Conservation (phyloP, 2,113 vertebrate species). For the Cromileptes altivelis region DNA sequence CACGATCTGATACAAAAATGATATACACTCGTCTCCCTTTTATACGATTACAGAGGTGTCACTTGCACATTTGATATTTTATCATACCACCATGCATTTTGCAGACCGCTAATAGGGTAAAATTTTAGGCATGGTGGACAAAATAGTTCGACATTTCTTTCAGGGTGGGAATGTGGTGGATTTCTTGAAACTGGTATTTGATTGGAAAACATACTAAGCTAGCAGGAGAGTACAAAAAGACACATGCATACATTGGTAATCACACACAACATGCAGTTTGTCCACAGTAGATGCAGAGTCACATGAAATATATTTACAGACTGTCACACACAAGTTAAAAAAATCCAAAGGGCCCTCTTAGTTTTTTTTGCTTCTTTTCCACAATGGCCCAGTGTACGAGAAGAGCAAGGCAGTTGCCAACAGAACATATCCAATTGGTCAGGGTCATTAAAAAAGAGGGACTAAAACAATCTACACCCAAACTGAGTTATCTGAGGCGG, state of each 20-base stretch:
- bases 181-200: background rate
- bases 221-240: too few species aligned
- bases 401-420: conserved; percentile 74
- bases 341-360: conserved; percentile 42
- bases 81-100: background rate
- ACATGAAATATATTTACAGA: conserved; percentile 68
- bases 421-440: conserved; percentile 85
- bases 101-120: background rate
- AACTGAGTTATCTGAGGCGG: conserved; percentile 72
- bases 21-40: background rate
- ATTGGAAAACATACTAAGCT: background rate
- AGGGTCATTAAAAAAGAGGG: conserved; percentile 77
- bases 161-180: background rate
- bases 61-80: background rate
- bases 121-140: background rate
- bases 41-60: too few species aligned
- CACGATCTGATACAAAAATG: background rate
- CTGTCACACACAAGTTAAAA: conserved; percentile 51
- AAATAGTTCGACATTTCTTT: background rate
- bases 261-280: conserved; percentile 31
- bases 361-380: conserved; percentile 43
- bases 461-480: conserved; percentile 81
- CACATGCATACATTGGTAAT: conserved; percentile 13
- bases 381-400: conserved; percentile 80
- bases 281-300: conserved; percentile 34